phyloP scores from a whole-genome alignment of 92 coral and sea anemone genomes.

The Isaurus tuberculatus region DNA sequence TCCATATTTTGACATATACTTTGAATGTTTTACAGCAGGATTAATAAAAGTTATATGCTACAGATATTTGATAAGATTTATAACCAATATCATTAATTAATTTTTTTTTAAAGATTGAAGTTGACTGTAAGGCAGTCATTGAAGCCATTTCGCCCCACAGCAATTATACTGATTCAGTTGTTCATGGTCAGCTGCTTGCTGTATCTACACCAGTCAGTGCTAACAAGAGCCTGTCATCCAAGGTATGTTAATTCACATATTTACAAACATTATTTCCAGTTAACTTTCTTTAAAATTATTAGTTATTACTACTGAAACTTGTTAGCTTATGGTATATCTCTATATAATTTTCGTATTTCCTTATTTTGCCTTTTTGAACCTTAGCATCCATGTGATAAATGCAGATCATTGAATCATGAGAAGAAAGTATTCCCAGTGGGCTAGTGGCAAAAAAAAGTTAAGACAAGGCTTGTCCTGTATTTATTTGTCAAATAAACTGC shows the following conservation, averaged over 20 bases:
- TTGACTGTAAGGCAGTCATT: slow-evolving; percentile 7
- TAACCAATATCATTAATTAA: slow-evolving; percentile 1
- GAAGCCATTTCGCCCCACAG: slow-evolving; percentile 7
- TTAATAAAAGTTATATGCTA: background rate
- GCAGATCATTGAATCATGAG: slow-evolving; percentile 23
- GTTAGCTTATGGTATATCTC: background rate
- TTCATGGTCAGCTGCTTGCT: slow-evolving; percentile 13
- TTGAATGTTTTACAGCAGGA: background rate
- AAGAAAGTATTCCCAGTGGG: too few relatives aligned
- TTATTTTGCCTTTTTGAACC: slow-evolving; percentile 2
- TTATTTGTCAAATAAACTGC: slow-evolving; percentile 7
- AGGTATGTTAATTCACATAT: background rate
- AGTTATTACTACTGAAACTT: background rate
- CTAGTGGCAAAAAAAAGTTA: too few relatives aligned
- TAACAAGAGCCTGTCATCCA: slow-evolving; percentile 1
- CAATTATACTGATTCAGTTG: slow-evolving; percentile 16
- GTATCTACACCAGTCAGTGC: background rate
- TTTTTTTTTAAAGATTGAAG: slow-evolving; percentile 8
- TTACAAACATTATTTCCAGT: background rate
- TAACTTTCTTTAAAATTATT: background rate
- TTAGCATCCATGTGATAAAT: slow-evolving; percentile 29
- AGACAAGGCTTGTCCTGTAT: too few relatives aligned
- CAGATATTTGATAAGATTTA: background rate
- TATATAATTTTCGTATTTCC: background rate
- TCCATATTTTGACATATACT: background rate